Percentiles rank a stretch among this genome's conserved stretches.
Evolutionary conservation across 2,797 vertebrate species (phyloP).

Genomic region (Hydrocynus forskahlii): DNA sequence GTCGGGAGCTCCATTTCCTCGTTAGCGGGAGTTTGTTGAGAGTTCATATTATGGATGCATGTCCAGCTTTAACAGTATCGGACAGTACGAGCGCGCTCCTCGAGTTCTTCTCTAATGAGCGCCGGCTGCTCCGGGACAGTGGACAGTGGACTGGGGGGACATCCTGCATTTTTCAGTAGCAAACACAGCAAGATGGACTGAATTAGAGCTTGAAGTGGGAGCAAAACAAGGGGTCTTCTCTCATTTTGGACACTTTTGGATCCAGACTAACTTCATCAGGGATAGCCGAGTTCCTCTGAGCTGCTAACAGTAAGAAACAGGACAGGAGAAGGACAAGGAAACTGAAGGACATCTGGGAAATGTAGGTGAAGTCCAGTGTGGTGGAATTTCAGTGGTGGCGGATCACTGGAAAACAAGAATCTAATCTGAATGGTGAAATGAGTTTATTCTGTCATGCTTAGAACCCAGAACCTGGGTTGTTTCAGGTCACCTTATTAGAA

Average conservation of each 20-base stretch:
- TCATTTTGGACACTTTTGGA: not conserved
- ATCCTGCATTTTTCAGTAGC: constrained; percentile 47
- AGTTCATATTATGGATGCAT: constrained; percentile 32
- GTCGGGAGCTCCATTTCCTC: constrained; percentile 27
- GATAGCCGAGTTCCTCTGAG: too few species aligned
- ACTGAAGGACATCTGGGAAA: too few species aligned
- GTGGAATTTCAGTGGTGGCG: too few species aligned
- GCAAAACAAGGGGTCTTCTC: too few species aligned
- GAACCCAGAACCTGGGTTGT: too few species aligned
- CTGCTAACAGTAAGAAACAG: not conserved
- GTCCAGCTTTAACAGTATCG: constrained; percentile 26
- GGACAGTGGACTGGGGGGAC: constrained; percentile 47
- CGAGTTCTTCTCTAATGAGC: constrained; percentile 25
- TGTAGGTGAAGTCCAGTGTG: too few species aligned
- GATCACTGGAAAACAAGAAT: too few species aligned
- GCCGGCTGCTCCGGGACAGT: constrained; percentile 33
- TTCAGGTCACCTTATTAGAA: too few species aligned
- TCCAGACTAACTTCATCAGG: not conserved
- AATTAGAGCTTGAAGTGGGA: not conserved
- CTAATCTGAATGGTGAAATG: too few species aligned
- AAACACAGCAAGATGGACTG: constrained; percentile 21
- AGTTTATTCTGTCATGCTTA: too few species aligned
- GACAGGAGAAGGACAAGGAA: too few species aligned
- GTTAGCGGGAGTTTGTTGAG: constrained; percentile 40
- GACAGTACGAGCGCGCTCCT: constrained; percentile 8